These are phyloP conservation scores for Gouania willdenowi DNA, from an alignment of 2,797 vertebrate species.

Conservation along the genomic window DNA sequence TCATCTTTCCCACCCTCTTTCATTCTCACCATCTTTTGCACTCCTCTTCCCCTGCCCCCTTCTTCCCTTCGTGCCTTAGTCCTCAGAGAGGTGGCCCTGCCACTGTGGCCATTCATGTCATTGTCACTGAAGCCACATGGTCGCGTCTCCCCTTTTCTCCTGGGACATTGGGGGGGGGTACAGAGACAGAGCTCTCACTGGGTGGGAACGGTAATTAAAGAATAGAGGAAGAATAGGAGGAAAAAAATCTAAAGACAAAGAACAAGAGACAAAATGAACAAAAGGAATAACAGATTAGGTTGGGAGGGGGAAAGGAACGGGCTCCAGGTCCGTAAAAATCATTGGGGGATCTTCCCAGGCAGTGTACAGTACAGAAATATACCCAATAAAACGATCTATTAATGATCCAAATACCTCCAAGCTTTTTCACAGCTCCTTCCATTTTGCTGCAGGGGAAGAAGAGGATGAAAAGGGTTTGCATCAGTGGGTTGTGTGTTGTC, in stretches of 20 bases:
- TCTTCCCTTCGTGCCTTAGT: conserved; percentile 28
- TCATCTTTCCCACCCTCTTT: conserved; percentile 70
- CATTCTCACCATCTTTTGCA: conserved; percentile 63
- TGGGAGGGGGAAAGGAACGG: conserved; percentile 33
- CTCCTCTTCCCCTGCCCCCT: conserved; percentile 22
- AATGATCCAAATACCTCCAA: conserved; percentile 70
- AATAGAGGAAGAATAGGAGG: conserved; percentile 70
- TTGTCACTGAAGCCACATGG: conserved; percentile 72
- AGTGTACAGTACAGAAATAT: conserved; percentile 53
- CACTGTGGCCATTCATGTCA: conserved; percentile 71
- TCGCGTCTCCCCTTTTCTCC: conserved; percentile 65
- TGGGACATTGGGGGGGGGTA: conserved; percentile 48
- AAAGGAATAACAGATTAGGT: conserved; percentile 72
- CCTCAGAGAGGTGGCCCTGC: conserved; percentile 72
- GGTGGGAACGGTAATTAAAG: conserved; percentile 78
- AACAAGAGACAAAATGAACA: conserved; percentile 74
- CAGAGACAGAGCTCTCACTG: conserved; percentile 57
- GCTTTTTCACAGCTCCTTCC: conserved; percentile 44
- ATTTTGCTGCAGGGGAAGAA: conserved; percentile 46
- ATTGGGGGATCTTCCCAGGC: conserved; percentile 67
- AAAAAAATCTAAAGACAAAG: conserved; percentile 71
- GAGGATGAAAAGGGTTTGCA: conserved; percentile 42
- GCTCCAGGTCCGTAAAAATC: conserved; percentile 61
- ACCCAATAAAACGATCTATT: conserved; percentile 56
- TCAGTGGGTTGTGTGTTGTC: conserved; percentile 29